Base-by-base conservation (phyloP, 2,113 vertebrate species). In the Lagenorhynchus albirostris region DNA sequence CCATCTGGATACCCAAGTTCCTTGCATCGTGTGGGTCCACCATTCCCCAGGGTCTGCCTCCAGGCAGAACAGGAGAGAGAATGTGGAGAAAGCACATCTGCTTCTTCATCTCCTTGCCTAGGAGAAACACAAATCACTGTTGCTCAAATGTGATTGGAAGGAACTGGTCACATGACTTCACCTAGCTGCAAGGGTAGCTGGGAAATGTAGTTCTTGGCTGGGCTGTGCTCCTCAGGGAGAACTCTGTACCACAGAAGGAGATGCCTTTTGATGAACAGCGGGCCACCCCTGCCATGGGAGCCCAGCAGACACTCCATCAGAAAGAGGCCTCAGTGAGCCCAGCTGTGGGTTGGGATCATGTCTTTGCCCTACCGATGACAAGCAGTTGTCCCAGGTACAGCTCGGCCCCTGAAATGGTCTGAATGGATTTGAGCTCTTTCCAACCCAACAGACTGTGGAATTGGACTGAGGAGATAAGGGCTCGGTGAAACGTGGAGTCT, bases 401-500 rank as follows among this genome's bases (percentile, higher is more conserved):
- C 36, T 73, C 13, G 23, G 74, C 8, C 47, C 38, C 71, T 96
- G 67, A 89, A 86, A 25, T 38, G 62, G 29, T 85, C 97, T 8
- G 96, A 95, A 94, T 33, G 65, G 70, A 85, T 93, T 18, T 95
- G 98, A 97, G 94, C 95, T 96, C 14, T 83, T 98, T 98, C 98
- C 98, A 98, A 67, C 73, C 87, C 94, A 97, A 73, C 93, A 97
- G 97, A 97, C 98, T 97, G 96, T 98, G 95, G 98, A 96, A 93
- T 91, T 97, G 98, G 97, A 87, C 95, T 94, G 96, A 91, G 58
- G 87, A 95, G 98, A 98, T 98, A 98, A 98, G 97, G 91, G 98
- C 94, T 98, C 94, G 47, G 84, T 89, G 94, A 96, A 97, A 97
- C 26, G 81, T 7, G 26, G 80, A 97, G 76, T 20, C 55, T 77